phyloP scores from a whole-genome alignment of 2,113 vertebrate species.

The Lipophrys pholis region DNA sequence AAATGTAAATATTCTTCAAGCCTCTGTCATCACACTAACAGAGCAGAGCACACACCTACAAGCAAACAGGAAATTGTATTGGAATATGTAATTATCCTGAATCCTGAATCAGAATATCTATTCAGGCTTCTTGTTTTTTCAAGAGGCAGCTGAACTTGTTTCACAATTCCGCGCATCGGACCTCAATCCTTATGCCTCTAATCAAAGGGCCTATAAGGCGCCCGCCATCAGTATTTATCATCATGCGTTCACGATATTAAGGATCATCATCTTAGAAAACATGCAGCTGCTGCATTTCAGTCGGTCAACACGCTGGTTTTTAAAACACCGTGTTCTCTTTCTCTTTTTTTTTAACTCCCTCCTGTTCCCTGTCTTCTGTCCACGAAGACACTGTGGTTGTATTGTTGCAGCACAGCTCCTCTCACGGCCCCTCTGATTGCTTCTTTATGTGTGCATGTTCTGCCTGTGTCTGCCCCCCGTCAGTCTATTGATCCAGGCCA shows the following conservation, averaged over 20 bases:
- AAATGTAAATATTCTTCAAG: constrained; percentile 43
- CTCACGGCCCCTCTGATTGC: constrained; percentile 48
- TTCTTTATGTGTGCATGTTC: constrained; percentile 60
- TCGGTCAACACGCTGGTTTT: constrained; percentile 37
- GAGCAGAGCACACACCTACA: constrained; percentile 22
- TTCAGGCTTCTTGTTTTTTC: constrained; percentile 65
- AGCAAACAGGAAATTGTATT: constrained; percentile 69
- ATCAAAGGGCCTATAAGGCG: constrained; percentile 18
- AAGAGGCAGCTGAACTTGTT: constrained; percentile 64
- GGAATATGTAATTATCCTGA: constrained; percentile 81
- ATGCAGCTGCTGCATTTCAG: constrained; percentile 53
- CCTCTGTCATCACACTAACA: constrained; percentile 11
- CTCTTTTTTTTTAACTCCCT: background rate
- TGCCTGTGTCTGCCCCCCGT: constrained; percentile 26
- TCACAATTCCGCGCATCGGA: constrained; percentile 17
- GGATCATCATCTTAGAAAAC: constrained; percentile 52
- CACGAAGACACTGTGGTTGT: constrained; percentile 27
- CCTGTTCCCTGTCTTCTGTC: background rate
- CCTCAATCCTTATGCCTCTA: constrained; percentile 11
- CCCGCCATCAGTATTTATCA: constrained; percentile 64
- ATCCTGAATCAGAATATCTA: constrained; percentile 74
- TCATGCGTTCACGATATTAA: constrained; percentile 58
- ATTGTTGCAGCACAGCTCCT: constrained; percentile 38
- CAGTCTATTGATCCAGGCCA: constrained; percentile 98
- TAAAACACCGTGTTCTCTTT: constrained; percentile 17